A percentile compares a stretch with the other conserved stretches of the same genome.
Evolutionary conservation across 2,797 vertebrate species (phyloP).

Genomic region (Notolabrus celidotus): DNA sequence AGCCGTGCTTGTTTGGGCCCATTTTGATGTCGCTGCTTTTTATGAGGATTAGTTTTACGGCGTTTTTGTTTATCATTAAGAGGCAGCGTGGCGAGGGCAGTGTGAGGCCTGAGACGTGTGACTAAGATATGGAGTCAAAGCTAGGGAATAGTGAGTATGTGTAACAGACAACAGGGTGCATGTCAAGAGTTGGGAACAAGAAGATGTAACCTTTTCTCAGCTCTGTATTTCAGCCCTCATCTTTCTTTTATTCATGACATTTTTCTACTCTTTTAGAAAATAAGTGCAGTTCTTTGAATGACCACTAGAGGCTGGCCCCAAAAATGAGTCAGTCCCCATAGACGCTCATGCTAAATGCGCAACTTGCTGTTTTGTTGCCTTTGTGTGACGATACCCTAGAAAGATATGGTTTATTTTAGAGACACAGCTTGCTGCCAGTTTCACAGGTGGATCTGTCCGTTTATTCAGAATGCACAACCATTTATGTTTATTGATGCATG

Average conservation of each 20-base stretch:
- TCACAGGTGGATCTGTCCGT: slow-evolving; percentile 19
- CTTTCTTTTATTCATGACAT: too few relatives aligned
- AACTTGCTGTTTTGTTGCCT: too few relatives aligned
- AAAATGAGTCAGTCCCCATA: too few relatives aligned
- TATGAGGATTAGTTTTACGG: slow-evolving; percentile 55
- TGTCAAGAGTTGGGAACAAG: too few relatives aligned
- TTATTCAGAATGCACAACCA: slow-evolving; percentile 9
- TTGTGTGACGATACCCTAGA: neutral
- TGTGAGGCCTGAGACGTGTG: slow-evolving; percentile 29
- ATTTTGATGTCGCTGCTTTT: slow-evolving; percentile 57
- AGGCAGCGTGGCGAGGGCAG: slow-evolving; percentile 8
- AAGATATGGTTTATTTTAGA: slow-evolving; percentile 10
- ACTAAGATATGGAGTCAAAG: slow-evolving; percentile 31
- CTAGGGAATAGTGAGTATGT: too few relatives aligned
- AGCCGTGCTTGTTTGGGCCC: slow-evolving; percentile 49
- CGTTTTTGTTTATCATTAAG: slow-evolving; percentile 59
- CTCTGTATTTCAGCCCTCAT: too few relatives aligned
- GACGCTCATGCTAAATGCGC: too few relatives aligned
- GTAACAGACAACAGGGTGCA: neutral
- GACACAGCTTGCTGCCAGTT: neutral
- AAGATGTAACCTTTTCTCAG: too few relatives aligned
- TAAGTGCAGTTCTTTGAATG: too few relatives aligned
- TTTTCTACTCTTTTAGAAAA: too few relatives aligned
- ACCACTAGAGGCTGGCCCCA: too few relatives aligned
- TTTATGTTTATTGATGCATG: slow-evolving; percentile 64